Evolutionary conservation across 2,797 vertebrate genomes (phyloP).

Genomic region (Melanogrammus aeglefinus): DNA sequence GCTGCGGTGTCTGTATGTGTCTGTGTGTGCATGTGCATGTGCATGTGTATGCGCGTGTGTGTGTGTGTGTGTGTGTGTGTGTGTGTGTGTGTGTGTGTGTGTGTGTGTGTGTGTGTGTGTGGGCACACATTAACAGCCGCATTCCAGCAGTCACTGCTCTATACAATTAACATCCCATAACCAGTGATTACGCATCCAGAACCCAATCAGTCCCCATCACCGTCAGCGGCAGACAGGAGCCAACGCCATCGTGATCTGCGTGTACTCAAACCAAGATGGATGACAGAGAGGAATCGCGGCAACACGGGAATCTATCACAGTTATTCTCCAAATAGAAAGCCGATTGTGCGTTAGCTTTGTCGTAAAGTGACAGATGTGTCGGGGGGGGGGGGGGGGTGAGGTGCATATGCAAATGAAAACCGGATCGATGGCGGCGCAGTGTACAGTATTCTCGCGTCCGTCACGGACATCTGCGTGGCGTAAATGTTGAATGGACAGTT

Average conservation of each 20-base stretch:
- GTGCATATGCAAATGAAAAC: conserved; percentile 49
- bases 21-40: conserved; percentile 5
- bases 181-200: conserved; percentile 65
- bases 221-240: conserved; percentile 41
- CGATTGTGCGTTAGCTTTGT: conserved; percentile 63
- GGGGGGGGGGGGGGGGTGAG: conserved; percentile 13
- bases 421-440: conserved; percentile 48
- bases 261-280: conserved; percentile 64
- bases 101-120: neutral
- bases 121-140: neutral
- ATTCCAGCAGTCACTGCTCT: conserved; percentile 49
- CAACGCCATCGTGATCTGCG: conserved; percentile 42
- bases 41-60: conserved; percentile 5
- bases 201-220: conserved; percentile 62
- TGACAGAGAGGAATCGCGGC: conserved; percentile 38
- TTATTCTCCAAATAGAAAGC: conserved; percentile 69
- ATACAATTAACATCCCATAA: conserved; percentile 66
- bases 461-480: neutral
- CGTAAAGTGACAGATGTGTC: conserved; percentile 65
- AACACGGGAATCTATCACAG: conserved; percentile 68
- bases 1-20: neutral
- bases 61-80: neutral
- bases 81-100: conserved; percentile 3
- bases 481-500: neutral
- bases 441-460: neutral